Percentiles rank a stretch among this genome's conserved stretches.
Conservation (phyloP, 2,888 invertebrate genomes). For the Oxytorus armatus region DNA sequence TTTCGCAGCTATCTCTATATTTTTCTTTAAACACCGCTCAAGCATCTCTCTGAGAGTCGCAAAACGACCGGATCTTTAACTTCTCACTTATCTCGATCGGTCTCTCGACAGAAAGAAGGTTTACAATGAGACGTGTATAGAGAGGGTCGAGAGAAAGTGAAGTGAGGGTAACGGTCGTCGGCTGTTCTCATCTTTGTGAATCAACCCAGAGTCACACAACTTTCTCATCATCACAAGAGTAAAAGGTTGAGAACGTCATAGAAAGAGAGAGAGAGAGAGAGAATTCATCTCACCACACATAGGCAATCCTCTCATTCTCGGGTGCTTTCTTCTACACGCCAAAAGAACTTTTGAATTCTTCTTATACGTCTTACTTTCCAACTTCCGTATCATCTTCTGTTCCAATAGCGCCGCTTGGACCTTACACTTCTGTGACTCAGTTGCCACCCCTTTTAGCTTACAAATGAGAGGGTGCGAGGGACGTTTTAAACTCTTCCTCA, state of each 20-base stretch:
- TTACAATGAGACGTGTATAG: slow-evolving; percentile 9
- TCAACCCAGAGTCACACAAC: slow-evolving; percentile 13
- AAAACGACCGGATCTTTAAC: slow-evolving; percentile 45
- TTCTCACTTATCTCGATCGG: slow-evolving; percentile 54
- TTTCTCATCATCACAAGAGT: slow-evolving; percentile 22
- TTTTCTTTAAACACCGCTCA: slow-evolving; percentile 24
- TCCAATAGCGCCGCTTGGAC: slow-evolving; percentile 37
- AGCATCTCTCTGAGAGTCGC: slow-evolving; percentile 17
- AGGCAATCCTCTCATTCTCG: neutral
- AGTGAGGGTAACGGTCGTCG: neutral
- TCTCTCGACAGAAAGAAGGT: slow-evolving; percentile 1
- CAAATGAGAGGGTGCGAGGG: slow-evolving; percentile 44
- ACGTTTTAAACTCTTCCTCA: slow-evolving; percentile 15
- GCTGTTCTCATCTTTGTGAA: slow-evolving; percentile 34
- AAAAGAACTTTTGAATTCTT: slow-evolving; percentile 21
- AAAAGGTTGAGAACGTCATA: neutral
- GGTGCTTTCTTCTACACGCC: slow-evolving; percentile 19
- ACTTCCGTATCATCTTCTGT: slow-evolving; percentile 37
- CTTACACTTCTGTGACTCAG: slow-evolving; percentile 24
- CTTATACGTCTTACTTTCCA: slow-evolving; percentile 29
- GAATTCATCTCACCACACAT: neutral
- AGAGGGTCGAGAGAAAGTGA: neutral
- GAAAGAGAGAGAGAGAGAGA: neutral
- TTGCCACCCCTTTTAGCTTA: slow-evolving; percentile 36
- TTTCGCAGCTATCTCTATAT: neutral